Percentiles rank a stretch among this genome's conserved stretches.
Conservation (phyloP, 2,888 invertebrate genomes). For the Yponomeuta malinellus region DNA sequence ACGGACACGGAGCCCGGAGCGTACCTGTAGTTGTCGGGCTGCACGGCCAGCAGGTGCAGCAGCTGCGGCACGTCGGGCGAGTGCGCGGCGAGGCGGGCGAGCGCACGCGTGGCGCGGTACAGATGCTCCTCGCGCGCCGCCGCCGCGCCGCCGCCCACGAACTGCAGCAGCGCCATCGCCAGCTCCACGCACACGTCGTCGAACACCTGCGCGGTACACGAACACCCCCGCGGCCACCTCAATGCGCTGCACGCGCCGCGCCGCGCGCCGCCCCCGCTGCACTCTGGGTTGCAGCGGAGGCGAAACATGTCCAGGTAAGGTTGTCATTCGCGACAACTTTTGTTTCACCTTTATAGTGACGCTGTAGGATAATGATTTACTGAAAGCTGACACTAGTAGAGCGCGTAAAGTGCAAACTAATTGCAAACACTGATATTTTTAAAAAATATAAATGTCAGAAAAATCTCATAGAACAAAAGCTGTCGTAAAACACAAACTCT, state of each 20-base stretch:
- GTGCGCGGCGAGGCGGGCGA: slow-evolving; percentile 84
- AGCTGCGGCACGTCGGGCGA: slow-evolving; percentile 92
- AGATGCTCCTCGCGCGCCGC: slow-evolving; percentile 88
- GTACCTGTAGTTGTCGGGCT: slow-evolving; percentile 84
- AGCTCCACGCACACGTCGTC: slow-evolving; percentile 95
- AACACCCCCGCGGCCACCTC: too few relatives aligned
- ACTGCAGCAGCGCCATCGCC: slow-evolving; percentile 93
- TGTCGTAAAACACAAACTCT: too few relatives aligned
- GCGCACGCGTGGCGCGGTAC: slow-evolving; percentile 85
- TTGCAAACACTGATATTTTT: too few relatives aligned
- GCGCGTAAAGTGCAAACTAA: too few relatives aligned
- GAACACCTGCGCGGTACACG: slow-evolving; percentile 80
- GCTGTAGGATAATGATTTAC: too few relatives aligned
- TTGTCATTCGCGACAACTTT: not conserved
- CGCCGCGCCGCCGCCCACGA: slow-evolving; percentile 85
- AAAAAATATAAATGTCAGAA: too few relatives aligned
- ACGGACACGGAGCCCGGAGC: too few relatives aligned
- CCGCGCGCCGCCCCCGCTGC: too few relatives aligned
- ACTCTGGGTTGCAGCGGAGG: too few relatives aligned
- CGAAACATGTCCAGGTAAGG: too few relatives aligned
- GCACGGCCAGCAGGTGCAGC: slow-evolving; percentile 93
- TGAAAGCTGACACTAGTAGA: too few relatives aligned
- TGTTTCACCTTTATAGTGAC: not conserved
- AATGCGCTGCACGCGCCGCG: too few relatives aligned
- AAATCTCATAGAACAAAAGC: not conserved